Evolutionary conservation across 2,888 invertebrate genomes (phyloP).

Genomic region (Branchellion lobata): DNA sequence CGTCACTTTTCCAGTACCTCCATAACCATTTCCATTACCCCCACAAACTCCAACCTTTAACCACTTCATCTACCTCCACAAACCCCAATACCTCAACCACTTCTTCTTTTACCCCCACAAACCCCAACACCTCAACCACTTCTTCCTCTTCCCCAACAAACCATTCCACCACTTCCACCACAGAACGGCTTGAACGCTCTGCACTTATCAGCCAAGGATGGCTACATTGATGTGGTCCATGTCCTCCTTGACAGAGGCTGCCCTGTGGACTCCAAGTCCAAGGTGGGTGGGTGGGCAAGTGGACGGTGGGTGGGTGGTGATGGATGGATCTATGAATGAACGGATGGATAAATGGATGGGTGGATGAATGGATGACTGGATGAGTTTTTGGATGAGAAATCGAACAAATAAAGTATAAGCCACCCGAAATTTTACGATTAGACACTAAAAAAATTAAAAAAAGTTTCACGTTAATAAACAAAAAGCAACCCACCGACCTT

Average conservation of each 20-base stretch:
- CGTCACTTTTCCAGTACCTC: no score
- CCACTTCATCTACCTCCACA: background rate
- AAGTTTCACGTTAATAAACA: no score
- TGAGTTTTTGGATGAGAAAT: no score
- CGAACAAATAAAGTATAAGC: no score
- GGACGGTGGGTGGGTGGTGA: background rate
- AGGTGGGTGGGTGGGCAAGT: slow-evolving; percentile 59
- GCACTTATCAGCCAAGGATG: slow-evolving; percentile 93
- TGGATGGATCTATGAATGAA: background rate
- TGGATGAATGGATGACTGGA: no score
- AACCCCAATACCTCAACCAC: background rate
- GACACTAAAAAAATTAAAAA: no score
- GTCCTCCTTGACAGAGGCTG: slow-evolving; percentile 92
- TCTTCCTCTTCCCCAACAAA: background rate
- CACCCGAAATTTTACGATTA: no score
- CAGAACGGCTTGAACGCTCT: slow-evolving; percentile 73
- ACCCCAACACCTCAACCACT: background rate
- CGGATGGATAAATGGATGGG: no score
- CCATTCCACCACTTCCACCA: background rate
- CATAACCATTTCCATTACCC: background rate
- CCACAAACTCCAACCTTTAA: background rate
- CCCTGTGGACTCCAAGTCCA: slow-evolving; percentile 83
- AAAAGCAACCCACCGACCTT: no score
- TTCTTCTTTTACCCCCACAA: background rate
- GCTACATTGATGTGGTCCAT: slow-evolving; percentile 96